Evolutionary conservation across 1,140 invertebrate species (phyloP), one percentile per base, ranked within the genome.

Genomic region (Drosophila bocqueti): DNA sequence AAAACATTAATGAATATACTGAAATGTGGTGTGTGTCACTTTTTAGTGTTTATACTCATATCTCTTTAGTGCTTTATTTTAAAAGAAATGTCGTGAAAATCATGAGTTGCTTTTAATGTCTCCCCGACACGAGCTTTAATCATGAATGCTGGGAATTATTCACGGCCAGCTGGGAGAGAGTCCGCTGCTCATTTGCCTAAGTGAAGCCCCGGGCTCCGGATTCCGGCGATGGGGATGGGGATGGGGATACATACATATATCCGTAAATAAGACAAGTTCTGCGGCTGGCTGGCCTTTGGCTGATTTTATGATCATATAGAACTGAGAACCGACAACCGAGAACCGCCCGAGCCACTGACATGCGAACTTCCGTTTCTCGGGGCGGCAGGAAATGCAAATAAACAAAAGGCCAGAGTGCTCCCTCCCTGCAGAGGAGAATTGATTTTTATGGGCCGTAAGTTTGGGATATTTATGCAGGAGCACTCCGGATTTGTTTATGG

Each of bases 401-500:
- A 89, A 89, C 84, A 89, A 81, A 90, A 74, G 79, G 64, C 67
- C 64, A 55, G 54, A 49, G 61, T 54, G 57, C 58, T 57, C 47
- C 75, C 75, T 61, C 36, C 18, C 26, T 5, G 50, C 49, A 18
- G 50, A 57, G 86, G 79, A 49, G 84, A 90, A 87, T 89, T 90
- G 84, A 87, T 87, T 90, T 89, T 89, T 90, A 89, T 89, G 85
- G 68, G 77, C 87, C 78, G 81, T 89, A 90, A 90, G 81, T 90
- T 90, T 84, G 71, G 76, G 74, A 89, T 90, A 89, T 89, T 89
- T 90, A 89, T 89, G 84, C 84, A 76, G 75, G 49, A 78, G 52
- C 75, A 69, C 57, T 78, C 74, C 38, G 64, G 64, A 77, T 77
- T 68, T 78, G 76, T 78, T 78, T 78, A 78, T 78, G 75, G 72